Evolutionary conservation across 1,140 invertebrate genomes (phyloP), one percentile per base, ranked within the genome.

Genomic region (Neelides sp.): DNA sequence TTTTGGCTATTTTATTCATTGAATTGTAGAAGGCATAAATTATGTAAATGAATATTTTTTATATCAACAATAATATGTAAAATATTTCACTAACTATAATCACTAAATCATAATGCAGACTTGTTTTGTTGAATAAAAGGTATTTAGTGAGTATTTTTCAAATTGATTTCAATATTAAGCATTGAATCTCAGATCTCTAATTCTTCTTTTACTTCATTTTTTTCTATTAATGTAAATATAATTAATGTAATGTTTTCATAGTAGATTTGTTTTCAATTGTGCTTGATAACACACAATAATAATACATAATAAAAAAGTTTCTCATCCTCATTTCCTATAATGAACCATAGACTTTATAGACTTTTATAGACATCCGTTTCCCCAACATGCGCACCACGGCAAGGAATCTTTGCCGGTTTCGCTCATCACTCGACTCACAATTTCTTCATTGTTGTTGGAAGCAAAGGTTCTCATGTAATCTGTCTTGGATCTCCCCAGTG

Each of bases 321-420:
- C n/a, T n/a, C n/a, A n/a, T n/a, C n/a, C n/a, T n/a, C n/a, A n/a
- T n/a, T n/a, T n/a, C n/a, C n/a, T n/a, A n/a, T n/a, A n/a, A n/a
- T n/a, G n/a, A n/a, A n/a, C n/a, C n/a, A n/a, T n/a, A n/a, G n/a
- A n/a, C n/a, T n/a, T n/a, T n/a, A n/a, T n/a, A n/a, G n/a, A n/a
- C n/a, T n/a, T n/a, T 46, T 50, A 84, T 44, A 84, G 68, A 67
- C 85, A 88, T 3, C 83, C 83, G 54, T 86, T 86, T 10, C 85
- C 85, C 83, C 84, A 87, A 61, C 85, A 87, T 0, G 81, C 84
- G 61, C 83, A 87, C 84, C 85, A 88, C 0, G 84, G 85, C 57
- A 85, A 80, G 63, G 78, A 84, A 27, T 56, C 52, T 26, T 48
- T 62, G 28, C 61, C 51, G 12, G 43, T 47, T 42, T 48, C 5